A percentile compares a stretch with the other conserved stretches of the same genome.
These are phyloP conservation scores for Volucella bombylans DNA, from an alignment of 2,888 invertebrate species.

Conservation along the genomic window DNA sequence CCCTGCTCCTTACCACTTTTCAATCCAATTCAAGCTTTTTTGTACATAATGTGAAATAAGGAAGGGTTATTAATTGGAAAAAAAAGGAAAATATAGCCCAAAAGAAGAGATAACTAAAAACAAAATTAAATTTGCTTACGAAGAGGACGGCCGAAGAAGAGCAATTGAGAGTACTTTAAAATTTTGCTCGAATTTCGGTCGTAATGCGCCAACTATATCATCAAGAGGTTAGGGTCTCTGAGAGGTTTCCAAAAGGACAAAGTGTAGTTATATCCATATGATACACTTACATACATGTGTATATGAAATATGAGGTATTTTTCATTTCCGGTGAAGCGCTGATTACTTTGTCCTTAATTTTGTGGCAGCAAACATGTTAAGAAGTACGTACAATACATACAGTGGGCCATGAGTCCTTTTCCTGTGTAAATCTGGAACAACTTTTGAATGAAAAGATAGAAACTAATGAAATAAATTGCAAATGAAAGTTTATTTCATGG, in stretches of 20 bases:
- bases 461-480: too few species aligned
- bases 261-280: too few species aligned
- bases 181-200: constrained; percentile 23
- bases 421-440: too few species aligned
- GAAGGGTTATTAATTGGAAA: constrained; percentile 32
- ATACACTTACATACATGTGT: too few species aligned
- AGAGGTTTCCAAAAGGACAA: neutral
- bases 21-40: neutral
- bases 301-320: too few species aligned
- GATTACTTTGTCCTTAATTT: too few species aligned
- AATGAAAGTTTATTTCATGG: too few species aligned
- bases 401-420: too few species aligned
- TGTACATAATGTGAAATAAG: constrained; percentile 45
- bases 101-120: constrained; percentile 7
- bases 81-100: neutral
- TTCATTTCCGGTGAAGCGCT: too few species aligned
- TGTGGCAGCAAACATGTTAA: too few species aligned
- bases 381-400: too few species aligned
- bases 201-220: neutral
- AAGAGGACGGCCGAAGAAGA: constrained; percentile 7
- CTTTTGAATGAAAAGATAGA: too few species aligned
- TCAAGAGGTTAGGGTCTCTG: neutral
- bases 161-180: constrained; percentile 25
- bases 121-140: constrained; percentile 53
- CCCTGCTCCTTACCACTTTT: neutral